Evolutionary conservation across 2,113 vertebrate genomes (phyloP).

Genomic region (Trematocara marginatum): DNA sequence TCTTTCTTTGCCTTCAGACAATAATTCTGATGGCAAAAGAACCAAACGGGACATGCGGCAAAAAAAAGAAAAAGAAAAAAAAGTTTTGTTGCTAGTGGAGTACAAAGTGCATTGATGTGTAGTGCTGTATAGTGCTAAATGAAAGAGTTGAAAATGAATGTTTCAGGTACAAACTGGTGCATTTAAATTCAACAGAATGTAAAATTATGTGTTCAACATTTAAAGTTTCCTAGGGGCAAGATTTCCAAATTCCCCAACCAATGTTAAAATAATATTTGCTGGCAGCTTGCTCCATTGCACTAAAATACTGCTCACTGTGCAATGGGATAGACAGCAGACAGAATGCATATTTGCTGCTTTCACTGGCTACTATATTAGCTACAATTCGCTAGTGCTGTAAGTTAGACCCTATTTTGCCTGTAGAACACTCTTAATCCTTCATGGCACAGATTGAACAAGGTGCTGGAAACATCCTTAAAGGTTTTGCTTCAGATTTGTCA

Average conservation of each 20-base stretch:
- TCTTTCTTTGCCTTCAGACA: too few relatives aligned
- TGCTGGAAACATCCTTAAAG: neutral
- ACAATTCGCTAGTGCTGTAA: neutral
- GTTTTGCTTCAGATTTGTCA: neutral
- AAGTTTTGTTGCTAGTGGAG: neutral
- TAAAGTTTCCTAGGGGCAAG: neutral
- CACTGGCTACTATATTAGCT: neutral
- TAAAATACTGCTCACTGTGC: neutral
- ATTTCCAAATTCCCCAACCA: neutral
- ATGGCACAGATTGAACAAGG: neutral
- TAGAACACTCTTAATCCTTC: neutral
- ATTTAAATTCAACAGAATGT: neutral
- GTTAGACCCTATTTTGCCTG: neutral
- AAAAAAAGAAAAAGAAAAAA: too few relatives aligned
- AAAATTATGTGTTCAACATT: neutral
- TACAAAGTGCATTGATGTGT: neutral
- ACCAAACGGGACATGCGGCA: too few relatives aligned
- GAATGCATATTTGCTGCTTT: neutral
- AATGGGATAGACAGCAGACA: neutral
- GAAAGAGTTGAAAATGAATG: neutral
- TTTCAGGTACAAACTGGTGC: neutral
- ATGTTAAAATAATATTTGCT: neutral
- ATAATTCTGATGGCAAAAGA: too few relatives aligned
- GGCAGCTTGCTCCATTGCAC: neutral
- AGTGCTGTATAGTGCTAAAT: neutral